Evolutionary conservation across 2,797 vertebrate genomes (phyloP).

Genomic region (Discoglossus pictus): DNA sequence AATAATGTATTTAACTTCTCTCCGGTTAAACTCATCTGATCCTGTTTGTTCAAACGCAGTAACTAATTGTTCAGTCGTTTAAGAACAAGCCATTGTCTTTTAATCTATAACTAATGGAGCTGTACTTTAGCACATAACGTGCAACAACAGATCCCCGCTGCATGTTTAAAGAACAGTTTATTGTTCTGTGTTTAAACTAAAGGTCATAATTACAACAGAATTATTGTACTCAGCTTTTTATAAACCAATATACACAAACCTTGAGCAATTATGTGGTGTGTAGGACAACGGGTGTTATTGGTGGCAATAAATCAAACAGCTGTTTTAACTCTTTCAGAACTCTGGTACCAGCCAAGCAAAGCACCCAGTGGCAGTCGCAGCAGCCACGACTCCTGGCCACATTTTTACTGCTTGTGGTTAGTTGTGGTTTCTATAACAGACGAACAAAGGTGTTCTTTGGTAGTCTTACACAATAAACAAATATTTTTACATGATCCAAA

Average conservation of each 20-base stretch:
- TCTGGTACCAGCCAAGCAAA: background rate
- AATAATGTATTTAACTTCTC: no score
- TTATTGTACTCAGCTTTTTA: slow-evolving; percentile 45
- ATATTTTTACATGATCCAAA: background rate
- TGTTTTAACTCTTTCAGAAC: slow-evolving; percentile 10
- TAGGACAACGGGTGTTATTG: slow-evolving; percentile 38
- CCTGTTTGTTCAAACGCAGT: background rate
- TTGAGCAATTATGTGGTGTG: slow-evolving; percentile 58
- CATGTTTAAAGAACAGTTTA: slow-evolving; percentile 46
- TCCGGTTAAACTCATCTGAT: background rate
- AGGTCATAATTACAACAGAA: slow-evolving; percentile 56
- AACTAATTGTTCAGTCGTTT: slow-evolving; percentile 3
- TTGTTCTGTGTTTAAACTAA: slow-evolving; percentile 57
- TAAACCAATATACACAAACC: slow-evolving; percentile 57
- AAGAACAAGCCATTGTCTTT: slow-evolving; percentile 13
- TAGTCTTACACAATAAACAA: background rate
- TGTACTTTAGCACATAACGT: slow-evolving; percentile 13
- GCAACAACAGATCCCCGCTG: slow-evolving; percentile 20
- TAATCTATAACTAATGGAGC: slow-evolving; percentile 2
- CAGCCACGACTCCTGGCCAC: background rate
- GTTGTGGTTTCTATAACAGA: slow-evolving; percentile 13
- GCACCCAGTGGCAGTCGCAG: background rate
- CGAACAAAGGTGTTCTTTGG: slow-evolving; percentile 14
- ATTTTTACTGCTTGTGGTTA: background rate
- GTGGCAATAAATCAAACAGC: background rate